phyloP scores from a whole-genome alignment of 2,888 invertebrate species.

The Acanthacorydalis orientalis region DNA sequence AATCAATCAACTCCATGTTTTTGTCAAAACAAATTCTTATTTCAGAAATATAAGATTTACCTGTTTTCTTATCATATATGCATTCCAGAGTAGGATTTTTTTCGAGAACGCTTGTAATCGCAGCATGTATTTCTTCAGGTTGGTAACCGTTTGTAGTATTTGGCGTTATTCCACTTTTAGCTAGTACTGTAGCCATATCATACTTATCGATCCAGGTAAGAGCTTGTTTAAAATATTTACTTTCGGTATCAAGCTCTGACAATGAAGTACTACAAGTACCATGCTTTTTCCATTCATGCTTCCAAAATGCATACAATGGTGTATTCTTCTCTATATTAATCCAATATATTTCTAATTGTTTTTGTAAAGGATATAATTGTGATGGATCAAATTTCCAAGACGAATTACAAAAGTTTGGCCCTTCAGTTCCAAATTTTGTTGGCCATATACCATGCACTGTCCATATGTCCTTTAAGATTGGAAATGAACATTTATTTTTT shows the following conservation, averaged over 20 bases:
- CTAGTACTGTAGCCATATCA: constrained; percentile 41
- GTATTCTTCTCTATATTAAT: constrained; percentile 47
- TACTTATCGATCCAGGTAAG: constrained; percentile 40
- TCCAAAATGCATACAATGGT: constrained; percentile 43
- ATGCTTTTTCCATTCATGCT: constrained; percentile 71
- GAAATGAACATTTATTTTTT: constrained; percentile 44
- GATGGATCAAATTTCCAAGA: constrained; percentile 47
- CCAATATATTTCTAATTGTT: constrained; percentile 45
- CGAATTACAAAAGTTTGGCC: constrained; percentile 55
- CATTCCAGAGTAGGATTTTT: constrained; percentile 48
- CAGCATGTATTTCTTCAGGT: constrained; percentile 30
- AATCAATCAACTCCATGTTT: constrained; percentile 41
- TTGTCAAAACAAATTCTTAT: constrained; percentile 61
- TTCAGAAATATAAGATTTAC: constrained; percentile 44
- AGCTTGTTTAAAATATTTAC: constrained; percentile 51
- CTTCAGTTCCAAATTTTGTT: constrained; percentile 43
- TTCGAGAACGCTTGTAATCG: constrained; percentile 34
- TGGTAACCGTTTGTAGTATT: constrained; percentile 26
- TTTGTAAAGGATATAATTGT: constrained; percentile 27
- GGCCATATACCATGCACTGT: constrained; percentile 77
- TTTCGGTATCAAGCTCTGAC: constrained; percentile 37
- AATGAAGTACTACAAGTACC: constrained; percentile 57
- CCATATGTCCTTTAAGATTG: constrained; percentile 45
- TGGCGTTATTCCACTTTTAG: constrained; percentile 37
- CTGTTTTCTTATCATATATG: constrained; percentile 35